phyloP scores from a whole-genome alignment of 1,140 invertebrate genomes.

The Lanistes nyassanus region DNA sequence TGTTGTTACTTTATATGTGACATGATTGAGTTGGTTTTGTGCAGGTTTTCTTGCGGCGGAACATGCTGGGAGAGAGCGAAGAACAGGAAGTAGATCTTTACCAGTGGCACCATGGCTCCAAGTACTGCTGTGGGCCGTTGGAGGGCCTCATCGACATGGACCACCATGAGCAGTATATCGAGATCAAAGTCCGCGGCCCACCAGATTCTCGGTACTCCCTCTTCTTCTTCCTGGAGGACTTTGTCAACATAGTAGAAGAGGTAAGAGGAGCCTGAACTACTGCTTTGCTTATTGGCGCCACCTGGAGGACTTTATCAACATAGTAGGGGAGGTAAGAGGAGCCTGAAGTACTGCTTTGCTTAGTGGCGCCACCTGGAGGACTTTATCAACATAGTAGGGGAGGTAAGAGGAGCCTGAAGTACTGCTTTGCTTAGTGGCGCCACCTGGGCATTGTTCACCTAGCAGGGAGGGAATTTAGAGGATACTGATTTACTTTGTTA shows the following conservation, averaged over 20 bases:
- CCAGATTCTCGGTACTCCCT: constrained; percentile 47
- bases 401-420: constrained; percentile 42
- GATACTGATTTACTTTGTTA: no score
- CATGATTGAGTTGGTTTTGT: neutral
- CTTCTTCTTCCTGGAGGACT: constrained; percentile 82
- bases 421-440: no score
- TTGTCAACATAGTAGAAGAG: constrained; percentile 78
- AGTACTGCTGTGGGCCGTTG: constrained; percentile 78
- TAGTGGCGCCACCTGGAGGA: no score
- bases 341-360: no score
- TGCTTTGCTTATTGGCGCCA: no score
- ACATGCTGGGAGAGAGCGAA: constrained; percentile 65
- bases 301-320: constrained; percentile 78
- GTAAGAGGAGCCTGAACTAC: neutral
- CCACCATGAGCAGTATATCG: constrained; percentile 63
- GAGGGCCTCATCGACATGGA: constrained; percentile 80
- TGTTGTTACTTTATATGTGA: neutral
- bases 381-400: constrained; percentile 77
- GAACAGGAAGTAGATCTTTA: constrained; percentile 75
- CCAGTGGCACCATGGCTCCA: constrained; percentile 85
- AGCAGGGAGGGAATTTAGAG: no score
- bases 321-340: constrained; percentile 72
- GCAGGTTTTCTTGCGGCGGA: constrained; percentile 73
- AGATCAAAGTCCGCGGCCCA: constrained; percentile 81
- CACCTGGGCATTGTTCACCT: constrained; percentile 79